Evolutionary conservation across 2,113 vertebrate species (phyloP), one percentile per base, ranked within the genome.

Genomic region (Danionella cerebrum): DNA sequence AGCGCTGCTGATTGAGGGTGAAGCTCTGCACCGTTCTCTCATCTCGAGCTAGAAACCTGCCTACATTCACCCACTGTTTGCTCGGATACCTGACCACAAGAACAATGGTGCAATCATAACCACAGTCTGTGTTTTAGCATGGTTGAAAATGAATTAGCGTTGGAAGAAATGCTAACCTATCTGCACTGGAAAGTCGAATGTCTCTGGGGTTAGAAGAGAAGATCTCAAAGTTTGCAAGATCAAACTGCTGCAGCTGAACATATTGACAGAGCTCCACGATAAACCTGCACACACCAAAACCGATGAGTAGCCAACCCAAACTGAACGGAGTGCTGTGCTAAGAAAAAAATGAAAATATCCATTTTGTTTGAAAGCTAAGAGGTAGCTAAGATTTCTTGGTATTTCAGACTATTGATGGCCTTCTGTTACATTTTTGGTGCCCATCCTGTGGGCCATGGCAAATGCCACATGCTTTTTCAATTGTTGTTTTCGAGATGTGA

Each of bases 201-300:
- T 99, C 96, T 88, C 92, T 97, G 31, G 96, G 96, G 69, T 94
- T 98, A 5, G 96, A 99, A 44, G 96, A 99, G 82, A 99, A 99
- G 69, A 99, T 92, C 77, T 99, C 96, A 64, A 97, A 97, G 85
- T 99, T 99, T 58, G 95, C 96, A 63, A 99, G 93, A 80, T 99
- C 96, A 85, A 99, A 77, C 79, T 98, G 96, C 75, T 97, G 96
- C 67, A 99, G 92, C 86, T 98, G 96, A 77, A 99, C 94, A 35
- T 94, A 95, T 80, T 99, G 95, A 88, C 96, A 99, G 62, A 99
- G 91, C 82, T 99, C 96, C 65, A 99, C 94, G 70, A 98, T 92
- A 84, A 99, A 97, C 96, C 96, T 99, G 83, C 75, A 80, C 14
- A 42, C 52, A 65, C 27, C 19, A 33, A 36, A 39, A 13, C 39